Evolutionary conservation across 2,113 vertebrate species (phyloP).

Genomic region (Craseonycteris thonglongyai): DNA sequence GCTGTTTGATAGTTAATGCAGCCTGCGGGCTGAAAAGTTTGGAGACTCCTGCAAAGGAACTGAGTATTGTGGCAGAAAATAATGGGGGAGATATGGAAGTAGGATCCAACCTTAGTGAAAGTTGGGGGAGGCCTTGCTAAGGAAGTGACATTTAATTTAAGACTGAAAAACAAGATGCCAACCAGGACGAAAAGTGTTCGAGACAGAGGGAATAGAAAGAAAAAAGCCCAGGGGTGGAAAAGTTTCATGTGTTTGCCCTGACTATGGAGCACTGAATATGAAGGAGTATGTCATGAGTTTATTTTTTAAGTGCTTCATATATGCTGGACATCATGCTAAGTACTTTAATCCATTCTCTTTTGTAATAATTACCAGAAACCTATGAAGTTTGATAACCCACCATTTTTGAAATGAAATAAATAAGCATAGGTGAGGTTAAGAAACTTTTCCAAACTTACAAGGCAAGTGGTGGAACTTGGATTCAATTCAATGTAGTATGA

Average conservation of each 20-base stretch:
- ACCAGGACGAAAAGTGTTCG: background rate
- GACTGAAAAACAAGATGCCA: background rate
- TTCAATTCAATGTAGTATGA: background rate
- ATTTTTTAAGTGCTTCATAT: background rate
- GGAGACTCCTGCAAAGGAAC: too few species aligned
- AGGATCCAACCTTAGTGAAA: background rate
- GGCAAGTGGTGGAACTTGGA: background rate
- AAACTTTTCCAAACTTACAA: background rate
- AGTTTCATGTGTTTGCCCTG: background rate
- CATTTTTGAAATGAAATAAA: constrained; percentile 21
- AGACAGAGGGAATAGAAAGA: background rate
- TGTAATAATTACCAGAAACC: background rate
- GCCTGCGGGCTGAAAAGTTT: too few species aligned
- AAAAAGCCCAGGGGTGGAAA: background rate
- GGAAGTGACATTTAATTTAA: background rate
- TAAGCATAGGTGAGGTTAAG: background rate
- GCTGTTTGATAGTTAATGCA: too few species aligned
- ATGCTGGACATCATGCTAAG: background rate
- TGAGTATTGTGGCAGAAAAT: background rate
- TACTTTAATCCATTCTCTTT: background rate
- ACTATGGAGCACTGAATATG: background rate
- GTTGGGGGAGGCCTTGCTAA: background rate
- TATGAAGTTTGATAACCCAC: background rate
- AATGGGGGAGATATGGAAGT: background rate
- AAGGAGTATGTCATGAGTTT: background rate